Evolutionary conservation across 2,888 invertebrate species (phyloP), one percentile per base, ranked within the genome.

Genomic region (Eilema griseolum): DNA sequence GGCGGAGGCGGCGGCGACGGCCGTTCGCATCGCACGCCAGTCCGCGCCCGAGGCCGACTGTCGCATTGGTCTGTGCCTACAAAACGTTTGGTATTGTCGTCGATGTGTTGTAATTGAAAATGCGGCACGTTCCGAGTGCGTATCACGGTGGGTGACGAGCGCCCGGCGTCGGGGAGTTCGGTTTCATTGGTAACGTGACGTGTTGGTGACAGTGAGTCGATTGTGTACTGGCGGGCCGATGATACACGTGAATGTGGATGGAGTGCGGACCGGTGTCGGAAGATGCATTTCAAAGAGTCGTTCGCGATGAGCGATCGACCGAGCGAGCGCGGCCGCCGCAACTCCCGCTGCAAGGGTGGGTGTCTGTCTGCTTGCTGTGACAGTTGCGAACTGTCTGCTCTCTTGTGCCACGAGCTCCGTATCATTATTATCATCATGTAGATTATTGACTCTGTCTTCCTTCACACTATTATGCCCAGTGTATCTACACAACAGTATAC

Each of bases 231-330:
- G 89, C 90, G 88, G 85, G 93, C 93, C 86, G 91, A 95, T 95
- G 94, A 85, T 92, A 94, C 91, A 93, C 92, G 90, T 95, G 91
- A 92, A 91, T 94, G 92, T 95, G 94, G 91, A 94, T 91, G 91
- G 90, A 92, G 90, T 91, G 87, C 88, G 93, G 92, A 91, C 91
- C 81, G 93, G 89, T 89, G 90, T 92, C 83, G 92, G 95, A 95
- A 95, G 93, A 95, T 95, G 95, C 95, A 95, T 95, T 94, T 95
- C 95, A 95, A 95, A 91, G 94, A 95, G 94, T 91, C 94, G 89
- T 94, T 95, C 93, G 93, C 94, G 90, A 95, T 95, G 95, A 95
- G 93, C 95, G 95, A 95, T 93, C 94, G 94, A 92, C 94, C 94
- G 89, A 93, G 88, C 93, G 95, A 95, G 91, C 94, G 95, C 90